These are phyloP conservation scores for Etheostoma cragini DNA, from an alignment of 2,113 vertebrate genomes.

Conservation along the genomic window DNA sequence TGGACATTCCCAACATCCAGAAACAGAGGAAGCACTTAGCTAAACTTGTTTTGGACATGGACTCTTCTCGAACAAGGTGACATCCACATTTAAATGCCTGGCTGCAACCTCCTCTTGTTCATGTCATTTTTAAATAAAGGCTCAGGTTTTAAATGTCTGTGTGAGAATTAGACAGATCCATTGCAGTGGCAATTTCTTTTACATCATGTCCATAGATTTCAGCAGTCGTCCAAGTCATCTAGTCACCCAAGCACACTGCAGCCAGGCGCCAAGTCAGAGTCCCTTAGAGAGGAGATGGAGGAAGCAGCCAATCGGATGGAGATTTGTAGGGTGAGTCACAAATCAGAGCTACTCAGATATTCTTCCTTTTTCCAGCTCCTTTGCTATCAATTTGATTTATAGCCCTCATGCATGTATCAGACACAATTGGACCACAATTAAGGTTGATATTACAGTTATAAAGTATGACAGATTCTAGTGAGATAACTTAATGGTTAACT, in stretches of 20 bases:
- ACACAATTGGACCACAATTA: slow-evolving; percentile 31
- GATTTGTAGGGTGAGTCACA: slow-evolving; percentile 93
- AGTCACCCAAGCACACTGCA: slow-evolving; percentile 93
- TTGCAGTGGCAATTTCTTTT: not conserved
- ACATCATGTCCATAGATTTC: slow-evolving; percentile 85
- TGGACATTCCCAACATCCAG: slow-evolving; percentile 98
- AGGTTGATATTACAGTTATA: slow-evolving; percentile 11
- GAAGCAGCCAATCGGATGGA: slow-evolving; percentile 98
- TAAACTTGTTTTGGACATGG: slow-evolving; percentile 98
- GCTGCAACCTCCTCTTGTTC: slow-evolving; percentile 1
- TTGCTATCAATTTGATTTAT: slow-evolving; percentile 36
- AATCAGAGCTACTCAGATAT: not conserved
- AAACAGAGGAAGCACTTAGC: slow-evolving; percentile 99
- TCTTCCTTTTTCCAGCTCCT: not conserved
- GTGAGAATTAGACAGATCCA: not conserved
- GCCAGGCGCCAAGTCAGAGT: slow-evolving; percentile 93
- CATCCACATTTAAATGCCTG: not conserved
- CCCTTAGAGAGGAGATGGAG: slow-evolving; percentile 99
- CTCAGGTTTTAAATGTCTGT: not conserved
- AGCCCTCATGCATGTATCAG: slow-evolving; percentile 16
- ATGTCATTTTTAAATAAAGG: not conserved
- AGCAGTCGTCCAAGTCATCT: slow-evolving; percentile 96
- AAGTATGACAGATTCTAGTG: not conserved
- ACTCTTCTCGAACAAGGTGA: slow-evolving; percentile 95
- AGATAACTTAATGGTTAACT: not conserved